A percentile compares a stretch with the other conserved stretches of the same genome.
Evolutionary conservation across 1,140 invertebrate species (phyloP).

Genomic region (Apis dorsata): DNA sequence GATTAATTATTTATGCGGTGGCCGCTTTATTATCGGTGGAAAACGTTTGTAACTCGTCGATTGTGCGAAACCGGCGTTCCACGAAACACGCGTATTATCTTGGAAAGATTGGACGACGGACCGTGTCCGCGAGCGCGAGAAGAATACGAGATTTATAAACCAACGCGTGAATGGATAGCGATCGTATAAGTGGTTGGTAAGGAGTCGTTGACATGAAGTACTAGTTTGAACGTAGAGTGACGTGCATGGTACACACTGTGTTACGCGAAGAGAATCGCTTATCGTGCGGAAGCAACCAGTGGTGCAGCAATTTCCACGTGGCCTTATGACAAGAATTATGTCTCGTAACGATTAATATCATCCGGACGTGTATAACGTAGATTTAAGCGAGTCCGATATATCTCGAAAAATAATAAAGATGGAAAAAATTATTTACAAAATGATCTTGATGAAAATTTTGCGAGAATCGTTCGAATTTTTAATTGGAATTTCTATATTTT

Average conservation of each 20-base stretch:
- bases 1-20: slow-evolving; percentile 59
- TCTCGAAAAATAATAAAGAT: too few species aligned
- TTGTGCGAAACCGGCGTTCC: slow-evolving; percentile 20
- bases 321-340: slow-evolving; percentile 24
- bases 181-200: slow-evolving; percentile 19
- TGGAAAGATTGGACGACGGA: not conserved
- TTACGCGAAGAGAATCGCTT: slow-evolving; percentile 61
- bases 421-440: too few species aligned
- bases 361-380: not conserved
- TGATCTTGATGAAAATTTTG: too few species aligned
- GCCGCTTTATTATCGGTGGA: slow-evolving; percentile 36
- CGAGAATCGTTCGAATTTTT: too few species aligned
- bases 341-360: slow-evolving; percentile 40
- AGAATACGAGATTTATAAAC: slow-evolving; percentile 16
- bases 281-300: slow-evolving; percentile 62
- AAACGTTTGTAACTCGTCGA: slow-evolving; percentile 33
- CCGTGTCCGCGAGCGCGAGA: not conserved
- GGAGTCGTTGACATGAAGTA: slow-evolving; percentile 41
- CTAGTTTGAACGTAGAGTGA: slow-evolving; percentile 44
- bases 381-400: too few species aligned
- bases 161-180: slow-evolving; percentile 32
- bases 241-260: slow-evolving; percentile 22
- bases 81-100: slow-evolving; percentile 30
- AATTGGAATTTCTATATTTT: too few species aligned
- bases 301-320: slow-evolving; percentile 51